These are phyloP conservation scores for Bombus soroeensis DNA, from an alignment of 1,140 invertebrate genomes.

Conservation along the genomic window DNA sequence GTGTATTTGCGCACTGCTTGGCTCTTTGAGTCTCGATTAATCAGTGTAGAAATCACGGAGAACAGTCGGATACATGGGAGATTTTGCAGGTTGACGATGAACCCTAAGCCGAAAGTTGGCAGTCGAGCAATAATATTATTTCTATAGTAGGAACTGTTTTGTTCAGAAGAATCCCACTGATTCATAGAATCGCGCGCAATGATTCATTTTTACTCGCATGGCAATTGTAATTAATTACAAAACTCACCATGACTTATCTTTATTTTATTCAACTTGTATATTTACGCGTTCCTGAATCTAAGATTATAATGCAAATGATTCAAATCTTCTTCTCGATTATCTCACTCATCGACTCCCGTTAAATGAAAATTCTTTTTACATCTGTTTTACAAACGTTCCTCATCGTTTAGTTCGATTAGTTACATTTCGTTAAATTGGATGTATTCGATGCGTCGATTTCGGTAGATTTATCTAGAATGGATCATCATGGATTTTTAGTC, in stretches of 20 bases:
- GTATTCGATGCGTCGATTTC: too few species aligned
- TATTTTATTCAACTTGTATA: background rate
- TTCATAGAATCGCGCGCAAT: background rate
- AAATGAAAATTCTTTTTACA: background rate
- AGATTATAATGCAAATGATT: background rate
- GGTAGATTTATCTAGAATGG: too few species aligned
- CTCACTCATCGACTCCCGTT: background rate
- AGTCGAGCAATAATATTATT: background rate
- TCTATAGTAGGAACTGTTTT: background rate
- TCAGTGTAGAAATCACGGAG: background rate
- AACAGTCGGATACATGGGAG: background rate
- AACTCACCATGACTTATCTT: background rate
- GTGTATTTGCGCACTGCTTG: slow-evolving; percentile 9
- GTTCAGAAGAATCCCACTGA: background rate
- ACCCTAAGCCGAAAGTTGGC: background rate
- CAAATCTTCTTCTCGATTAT: background rate
- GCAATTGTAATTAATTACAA: background rate
- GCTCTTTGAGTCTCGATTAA: slow-evolving; percentile 33
- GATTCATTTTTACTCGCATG: background rate
- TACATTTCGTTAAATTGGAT: too few species aligned
- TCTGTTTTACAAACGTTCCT: too few species aligned
- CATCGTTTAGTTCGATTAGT: too few species aligned
- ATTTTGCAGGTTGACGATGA: background rate
- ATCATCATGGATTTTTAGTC: too few species aligned
- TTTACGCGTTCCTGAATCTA: background rate